phyloP scores from a whole-genome alignment of 2,888 invertebrate genomes.

The Celastrina argiolus region DNA sequence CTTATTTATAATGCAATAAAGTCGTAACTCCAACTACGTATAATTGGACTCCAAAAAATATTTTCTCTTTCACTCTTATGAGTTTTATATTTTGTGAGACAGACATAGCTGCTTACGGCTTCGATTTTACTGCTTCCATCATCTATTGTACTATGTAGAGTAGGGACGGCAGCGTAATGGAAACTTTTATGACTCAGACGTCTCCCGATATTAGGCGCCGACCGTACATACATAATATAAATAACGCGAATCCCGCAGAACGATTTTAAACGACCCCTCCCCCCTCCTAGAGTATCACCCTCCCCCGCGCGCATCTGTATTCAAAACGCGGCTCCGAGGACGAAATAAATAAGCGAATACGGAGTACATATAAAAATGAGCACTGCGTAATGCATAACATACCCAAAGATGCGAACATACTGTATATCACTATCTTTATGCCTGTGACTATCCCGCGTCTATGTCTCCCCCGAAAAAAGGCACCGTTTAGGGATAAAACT shows the following conservation, averaged over 20 bases:
- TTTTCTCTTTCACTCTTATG: too few species aligned
- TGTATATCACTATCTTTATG: not conserved
- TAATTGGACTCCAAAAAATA: too few species aligned
- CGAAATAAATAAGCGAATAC: constrained; percentile 4
- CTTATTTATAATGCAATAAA: too few species aligned
- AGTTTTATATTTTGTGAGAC: too few species aligned
- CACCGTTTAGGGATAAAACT: too few species aligned
- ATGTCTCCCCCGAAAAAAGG: too few species aligned
- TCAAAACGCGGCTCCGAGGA: not conserved
- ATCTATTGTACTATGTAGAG: not conserved
- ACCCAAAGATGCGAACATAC: not conserved
- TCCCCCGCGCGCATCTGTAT: not conserved
- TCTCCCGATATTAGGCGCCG: not conserved
- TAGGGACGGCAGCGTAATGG: not conserved
- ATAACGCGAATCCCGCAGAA: not conserved
- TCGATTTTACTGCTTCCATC: too few species aligned
- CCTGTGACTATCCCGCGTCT: not conserved
- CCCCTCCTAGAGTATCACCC: not conserved
- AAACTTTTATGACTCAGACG: not conserved
- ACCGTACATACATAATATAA: constrained; percentile 4
- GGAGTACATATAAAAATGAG: not conserved
- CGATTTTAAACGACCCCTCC: not conserved
- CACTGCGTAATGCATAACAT: not conserved
- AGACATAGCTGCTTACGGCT: too few species aligned
- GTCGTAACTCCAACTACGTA: too few species aligned